Evolutionary conservation across 1,140 invertebrate genomes (phyloP), one percentile per base, ranked within the genome.

Genomic region (Micrasema minimum): DNA sequence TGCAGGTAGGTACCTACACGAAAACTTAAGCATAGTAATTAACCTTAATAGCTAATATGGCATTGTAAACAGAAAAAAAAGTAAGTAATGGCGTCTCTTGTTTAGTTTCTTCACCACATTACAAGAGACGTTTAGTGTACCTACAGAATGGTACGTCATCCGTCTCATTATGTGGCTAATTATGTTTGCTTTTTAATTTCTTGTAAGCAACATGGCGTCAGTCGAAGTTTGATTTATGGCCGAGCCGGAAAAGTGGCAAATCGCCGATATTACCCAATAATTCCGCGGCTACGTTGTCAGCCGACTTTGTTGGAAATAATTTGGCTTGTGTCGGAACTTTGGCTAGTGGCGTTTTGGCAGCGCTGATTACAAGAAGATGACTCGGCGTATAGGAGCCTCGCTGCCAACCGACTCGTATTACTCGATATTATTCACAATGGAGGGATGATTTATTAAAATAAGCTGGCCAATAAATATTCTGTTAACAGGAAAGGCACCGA

Each of bases 371-470:
- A n/a, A 4, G 37, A n/a, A 43, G 22, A 45, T 62, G 57, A 62
- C 57, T 62, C 18, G 57, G 37, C 14, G 41, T 43, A 62, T 62
- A 11, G 57, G 11, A 9, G 6, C 37, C 14, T 20, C 11, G 20
- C 20, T 20, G 11, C 48, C 11, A 51, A n/a, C 6, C 16, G 18
- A 57, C 12, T n/a, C 18, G 18, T 35, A 57, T 57, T 57, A 57
- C 14, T 12, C 53, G 11, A 16, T 35, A 48, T 48, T 65, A 50
- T 50, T 48, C 61, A 65, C 61, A 65, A 65, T 64, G 61, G 43
- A 22, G 16, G 43, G 61, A 64, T 64, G 61, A 64, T 64, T 64
- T 64, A 64, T 64, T 64, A 64, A 64, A 64, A 48, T 26, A 64
- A 46, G 61, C 43, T 26, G 2, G 45, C 14, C 22, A 26, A 64